These are phyloP conservation scores for Borostomias antarcticus DNA, from an alignment of 2,797 vertebrate species.

Conservation along the genomic window DNA sequence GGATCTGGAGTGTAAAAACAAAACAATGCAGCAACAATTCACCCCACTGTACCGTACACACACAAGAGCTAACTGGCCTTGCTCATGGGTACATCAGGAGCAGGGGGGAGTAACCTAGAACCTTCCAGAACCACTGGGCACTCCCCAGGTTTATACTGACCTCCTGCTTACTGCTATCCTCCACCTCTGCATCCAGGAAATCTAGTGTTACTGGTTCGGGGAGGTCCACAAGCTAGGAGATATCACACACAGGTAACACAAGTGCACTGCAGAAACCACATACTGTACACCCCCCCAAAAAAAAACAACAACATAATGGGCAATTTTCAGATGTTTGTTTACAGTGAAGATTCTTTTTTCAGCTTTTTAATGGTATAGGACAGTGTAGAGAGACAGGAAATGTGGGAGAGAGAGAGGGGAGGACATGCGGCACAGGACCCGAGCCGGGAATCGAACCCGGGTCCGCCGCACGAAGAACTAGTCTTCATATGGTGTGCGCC, in stretches of 20 bases:
- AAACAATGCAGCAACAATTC: neutral
- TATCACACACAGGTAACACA: neutral
- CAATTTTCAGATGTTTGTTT: neutral
- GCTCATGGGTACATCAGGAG: neutral
- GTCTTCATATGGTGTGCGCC: too few species aligned
- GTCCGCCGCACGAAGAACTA: too few species aligned
- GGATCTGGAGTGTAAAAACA: slow-evolving; percentile 79
- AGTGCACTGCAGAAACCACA: too few species aligned
- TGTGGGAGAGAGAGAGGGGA: too few species aligned
- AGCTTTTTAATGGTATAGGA: too few species aligned
- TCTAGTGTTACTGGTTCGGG: slow-evolving; percentile 94
- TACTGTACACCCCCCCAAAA: too few species aligned
- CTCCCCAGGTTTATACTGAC: slow-evolving; percentile 62
- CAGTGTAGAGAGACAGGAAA: too few species aligned
- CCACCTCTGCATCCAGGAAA: slow-evolving; percentile 95
- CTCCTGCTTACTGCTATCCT: slow-evolving; percentile 93
- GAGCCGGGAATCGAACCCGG: too few species aligned
- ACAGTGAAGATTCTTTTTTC: neutral
- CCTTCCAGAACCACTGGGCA: neutral
- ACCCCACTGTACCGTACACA: neutral
- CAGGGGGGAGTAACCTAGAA: too few species aligned
- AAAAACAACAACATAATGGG: too few species aligned
- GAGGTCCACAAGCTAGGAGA: slow-evolving; percentile 87
- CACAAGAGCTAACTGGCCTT: neutral
- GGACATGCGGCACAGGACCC: too few species aligned